Evolutionary conservation across 2,113 vertebrate genomes (phyloP), one percentile per base, ranked within the genome.

Genomic region (Scytalopus superciliaris): DNA sequence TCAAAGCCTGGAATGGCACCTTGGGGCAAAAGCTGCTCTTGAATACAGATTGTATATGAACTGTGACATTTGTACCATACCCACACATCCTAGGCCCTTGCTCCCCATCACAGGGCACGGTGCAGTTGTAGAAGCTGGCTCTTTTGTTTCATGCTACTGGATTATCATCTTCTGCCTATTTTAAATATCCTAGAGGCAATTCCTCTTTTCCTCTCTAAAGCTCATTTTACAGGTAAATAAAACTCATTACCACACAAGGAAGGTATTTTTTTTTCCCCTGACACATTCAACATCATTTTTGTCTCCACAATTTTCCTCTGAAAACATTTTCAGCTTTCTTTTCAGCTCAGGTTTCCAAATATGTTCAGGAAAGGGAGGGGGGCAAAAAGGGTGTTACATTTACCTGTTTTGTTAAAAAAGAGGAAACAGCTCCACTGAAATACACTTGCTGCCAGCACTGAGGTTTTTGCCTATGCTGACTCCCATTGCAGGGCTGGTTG

Each of bases 41-140:
- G 1, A n/a, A 52, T 67, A 7, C 42, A 2, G 13, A 11, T 30
- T 5, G 14, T 5, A 6, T 10, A 10, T 0, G 0, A 18, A 7
- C 47, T 3, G 17, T 59, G 59, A 12, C 33, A 28, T 75, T 53
- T 66, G 28, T 62, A 18, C 37, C 15, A 6, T 4, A 13, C 39
- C 50, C 21, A 12, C 17, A 2, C 6, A 30, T 22, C 39, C 2
- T 0, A 82, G 39, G 18, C 60, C 55, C 13, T 68, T 80, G 64
- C 27, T 72, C n/a, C 31, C 45, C 2, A 1, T 49, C 53, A 57
- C 55, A 62, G 19, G 33, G 33, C 53, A 79, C 1, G 1, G 10
- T 53, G 17, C 63, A 62, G 23, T 57, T 45, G 57, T 47, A 87
- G 52, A 35, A 73, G 12, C 39, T 73, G 44, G 24, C 17, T 89